Evolutionary conservation across 2,888 invertebrate genomes (phyloP), one percentile per base, ranked within the genome.

Genomic region (Mimas tiliae): DNA sequence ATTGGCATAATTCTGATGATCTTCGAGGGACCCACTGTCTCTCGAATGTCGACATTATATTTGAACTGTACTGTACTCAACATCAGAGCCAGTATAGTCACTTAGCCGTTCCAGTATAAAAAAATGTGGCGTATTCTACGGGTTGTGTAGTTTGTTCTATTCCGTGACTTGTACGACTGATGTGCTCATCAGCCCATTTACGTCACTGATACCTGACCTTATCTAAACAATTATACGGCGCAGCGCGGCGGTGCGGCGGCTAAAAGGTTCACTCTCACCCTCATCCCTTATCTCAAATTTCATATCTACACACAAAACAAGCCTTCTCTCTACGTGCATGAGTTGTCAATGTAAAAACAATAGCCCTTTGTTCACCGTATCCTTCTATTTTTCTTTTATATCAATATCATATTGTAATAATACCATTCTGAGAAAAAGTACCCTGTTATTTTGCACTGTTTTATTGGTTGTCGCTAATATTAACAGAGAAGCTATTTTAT

Each of bases 231-330:
- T 42, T 38, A 6, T 12, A 38, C 12, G n/a, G 55, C 12, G 58
- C 12, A 42, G 19, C 33, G 42, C n/a, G n/a, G n/a, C n/a, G n/a
- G 55, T 19, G 58, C 12, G 58, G 19, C 33, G 42, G 19, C 58
- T 58, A 58, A 58, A 58, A 58, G 58, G 58, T 58, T 58, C 19
- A 12, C 19, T 19, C 19, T 58, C 55, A 58, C 19, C 58, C 58
- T 58, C 12, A 42, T 58, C 19, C 38, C 6, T 16, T 42, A 12
- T 42, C 58, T 58, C 58, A 58, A 42, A 42, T 58, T 42, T 58
- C 42, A 42, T 42, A 42, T 58, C 19, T 12, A 58, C 27, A 58
- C 42, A 42, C 19, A 38, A 42, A 58, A 58, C 58, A 58, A 19
- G 7, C 19, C 38, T 19, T 42, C 34, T 16, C 16, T 19, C 6